phyloP scores from a whole-genome alignment of 2,888 invertebrate species.

The Acleris laterana region DNA sequence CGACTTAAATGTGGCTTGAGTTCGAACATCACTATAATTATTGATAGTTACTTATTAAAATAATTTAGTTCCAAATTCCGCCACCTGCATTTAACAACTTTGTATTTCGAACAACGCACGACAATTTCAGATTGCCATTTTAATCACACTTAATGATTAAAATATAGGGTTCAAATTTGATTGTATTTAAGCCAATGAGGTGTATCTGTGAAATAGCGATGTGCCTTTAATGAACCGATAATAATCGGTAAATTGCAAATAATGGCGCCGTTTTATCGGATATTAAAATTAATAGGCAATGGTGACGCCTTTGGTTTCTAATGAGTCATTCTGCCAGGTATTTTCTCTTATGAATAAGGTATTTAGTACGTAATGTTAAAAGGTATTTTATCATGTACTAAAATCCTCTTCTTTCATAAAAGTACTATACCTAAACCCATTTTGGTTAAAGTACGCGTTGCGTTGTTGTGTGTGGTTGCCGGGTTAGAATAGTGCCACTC shows the following conservation, averaged over 20 bases:
- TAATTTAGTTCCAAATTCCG: slow-evolving; percentile 8
- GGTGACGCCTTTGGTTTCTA: slow-evolving; percentile 6
- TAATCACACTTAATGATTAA: neutral
- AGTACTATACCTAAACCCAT: no score
- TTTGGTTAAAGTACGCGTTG: no score
- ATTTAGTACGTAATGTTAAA: no score
- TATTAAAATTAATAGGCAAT: slow-evolving; percentile 2
- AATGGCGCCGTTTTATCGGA: slow-evolving; percentile 17
- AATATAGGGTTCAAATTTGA: neutral
- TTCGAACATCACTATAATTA: no score
- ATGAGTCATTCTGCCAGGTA: neutral
- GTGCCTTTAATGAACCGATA: slow-evolving; percentile 25
- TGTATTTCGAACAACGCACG: neutral
- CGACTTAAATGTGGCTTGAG: no score
- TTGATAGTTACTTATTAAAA: neutral
- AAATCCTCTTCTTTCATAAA: no score
- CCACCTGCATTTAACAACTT: slow-evolving; percentile 7
- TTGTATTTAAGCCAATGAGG: neutral
- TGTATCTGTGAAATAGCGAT: slow-evolving; percentile 16
- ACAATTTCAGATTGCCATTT: neutral
- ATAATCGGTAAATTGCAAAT: slow-evolving; percentile 32
- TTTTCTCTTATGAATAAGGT: no score
- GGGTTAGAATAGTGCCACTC: no score
- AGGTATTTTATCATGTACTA: no score
- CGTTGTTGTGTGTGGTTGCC: no score